Evolutionary conservation across 64 coral and sea anemone species (phyloP).

Genomic region (Dendrophyllia cribrosa): DNA sequence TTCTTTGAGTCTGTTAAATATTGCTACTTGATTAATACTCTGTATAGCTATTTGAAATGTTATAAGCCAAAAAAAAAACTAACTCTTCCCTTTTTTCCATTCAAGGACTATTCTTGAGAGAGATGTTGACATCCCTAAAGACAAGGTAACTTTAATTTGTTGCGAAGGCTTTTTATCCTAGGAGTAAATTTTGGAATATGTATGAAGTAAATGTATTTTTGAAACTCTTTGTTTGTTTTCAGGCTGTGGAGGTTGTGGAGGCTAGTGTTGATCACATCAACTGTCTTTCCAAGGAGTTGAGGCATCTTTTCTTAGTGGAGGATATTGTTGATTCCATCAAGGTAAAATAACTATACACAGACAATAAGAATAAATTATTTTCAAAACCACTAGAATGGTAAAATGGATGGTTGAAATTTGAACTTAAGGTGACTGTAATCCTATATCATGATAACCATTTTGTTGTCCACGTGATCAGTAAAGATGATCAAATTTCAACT

Average conservation of each 20-base stretch:
- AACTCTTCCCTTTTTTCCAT: neutral
- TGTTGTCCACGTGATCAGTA: too few species aligned
- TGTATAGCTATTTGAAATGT: too few species aligned
- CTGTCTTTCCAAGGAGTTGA: slow-evolving; percentile 72
- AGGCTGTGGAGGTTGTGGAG: slow-evolving; percentile 89
- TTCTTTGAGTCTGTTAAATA: too few species aligned
- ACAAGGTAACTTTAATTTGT: slow-evolving; percentile 77
- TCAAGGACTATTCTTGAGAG: slow-evolving; percentile 84
- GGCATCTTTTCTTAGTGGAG: slow-evolving; percentile 96
- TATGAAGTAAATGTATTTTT: neutral
- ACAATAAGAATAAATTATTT: too few species aligned
- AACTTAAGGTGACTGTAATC: too few species aligned
- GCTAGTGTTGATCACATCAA: slow-evolving; percentile 70
- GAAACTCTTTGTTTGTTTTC: neutral
- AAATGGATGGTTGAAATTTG: too few species aligned
- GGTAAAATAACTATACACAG: slow-evolving; percentile 6
- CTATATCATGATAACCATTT: too few species aligned
- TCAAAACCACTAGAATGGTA: too few species aligned
- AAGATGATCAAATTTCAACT: too few species aligned
- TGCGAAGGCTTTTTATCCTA: neutral
- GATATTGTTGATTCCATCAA: slow-evolving; percentile 98
- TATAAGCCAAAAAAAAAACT: neutral
- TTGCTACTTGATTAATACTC: too few species aligned
- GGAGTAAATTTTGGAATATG: neutral
- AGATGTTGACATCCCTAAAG: slow-evolving; percentile 92